A percentile compares a stretch with the other conserved stretches of the same genome.
Evolutionary conservation across 2,888 invertebrate species (phyloP).

Genomic region (Andrena camellia): DNA sequence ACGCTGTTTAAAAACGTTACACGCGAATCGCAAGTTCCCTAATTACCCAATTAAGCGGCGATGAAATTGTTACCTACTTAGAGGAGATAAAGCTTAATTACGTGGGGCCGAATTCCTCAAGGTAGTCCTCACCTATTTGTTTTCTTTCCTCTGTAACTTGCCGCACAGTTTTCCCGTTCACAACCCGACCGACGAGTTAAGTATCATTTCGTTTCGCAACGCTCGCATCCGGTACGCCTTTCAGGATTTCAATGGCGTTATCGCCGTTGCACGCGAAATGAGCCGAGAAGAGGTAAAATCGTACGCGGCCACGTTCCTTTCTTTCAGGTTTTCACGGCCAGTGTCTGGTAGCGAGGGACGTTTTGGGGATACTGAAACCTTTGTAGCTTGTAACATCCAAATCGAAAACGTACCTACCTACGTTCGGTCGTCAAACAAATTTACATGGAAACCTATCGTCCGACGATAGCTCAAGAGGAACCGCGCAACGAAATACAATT

Average conservation of each 20-base stretch:
- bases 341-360: background rate
- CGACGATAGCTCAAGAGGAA: background rate
- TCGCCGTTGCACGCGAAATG: conserved; percentile 10
- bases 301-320: conserved; percentile 11
- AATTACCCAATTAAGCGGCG: background rate
- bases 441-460: background rate
- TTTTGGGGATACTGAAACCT: background rate
- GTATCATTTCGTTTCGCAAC: conserved; percentile 22
- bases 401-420: background rate
- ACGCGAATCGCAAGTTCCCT: background rate
- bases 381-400: background rate
- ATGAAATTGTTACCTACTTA: background rate
- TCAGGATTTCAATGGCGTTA: conserved; percentile 11
- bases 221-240: background rate
- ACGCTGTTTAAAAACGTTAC: background rate
- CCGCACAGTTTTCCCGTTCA: too few relatives aligned
- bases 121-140: background rate
- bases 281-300: conserved; percentile 7
- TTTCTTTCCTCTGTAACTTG: background rate
- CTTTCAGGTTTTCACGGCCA: conserved; percentile 18
- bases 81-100: background rate
- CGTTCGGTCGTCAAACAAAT: background rate
- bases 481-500: background rate
- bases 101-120: background rate
- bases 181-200: background rate